Evolutionary conservation across 2,113 vertebrate species (phyloP).

Genomic region (Centropus bengalensis): DNA sequence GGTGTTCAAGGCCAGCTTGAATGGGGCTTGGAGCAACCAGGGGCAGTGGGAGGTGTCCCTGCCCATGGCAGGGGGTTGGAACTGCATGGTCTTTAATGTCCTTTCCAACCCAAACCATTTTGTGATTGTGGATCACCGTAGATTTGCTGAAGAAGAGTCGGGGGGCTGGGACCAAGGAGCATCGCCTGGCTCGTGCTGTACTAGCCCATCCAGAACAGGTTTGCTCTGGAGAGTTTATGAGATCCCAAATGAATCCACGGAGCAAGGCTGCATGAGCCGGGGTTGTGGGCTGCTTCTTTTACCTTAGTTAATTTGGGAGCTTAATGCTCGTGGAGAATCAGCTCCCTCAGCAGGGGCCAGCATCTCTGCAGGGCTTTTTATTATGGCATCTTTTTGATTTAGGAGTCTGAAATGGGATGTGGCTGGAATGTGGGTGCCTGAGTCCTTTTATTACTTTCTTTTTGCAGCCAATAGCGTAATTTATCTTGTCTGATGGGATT

Average conservation of each 20-base stretch:
- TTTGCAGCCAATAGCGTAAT: not conserved
- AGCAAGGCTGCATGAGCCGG: accelerated
- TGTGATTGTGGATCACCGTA: too few species aligned
- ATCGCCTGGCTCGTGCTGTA: accelerated
- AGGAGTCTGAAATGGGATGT: not conserved
- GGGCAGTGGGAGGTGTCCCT: too few species aligned
- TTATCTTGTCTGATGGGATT: not conserved
- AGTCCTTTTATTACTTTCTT: not conserved
- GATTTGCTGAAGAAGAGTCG: not conserved
- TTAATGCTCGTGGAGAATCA: not conserved
- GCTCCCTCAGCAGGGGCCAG: not conserved
- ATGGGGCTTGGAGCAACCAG: too few species aligned
- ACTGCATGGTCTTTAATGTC: too few species aligned
- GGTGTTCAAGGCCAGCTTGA: too few species aligned
- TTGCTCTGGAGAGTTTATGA: not conserved
- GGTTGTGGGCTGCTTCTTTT: not conserved
- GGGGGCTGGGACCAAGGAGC: not conserved
- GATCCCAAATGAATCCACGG: not conserved
- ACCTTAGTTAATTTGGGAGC: not conserved
- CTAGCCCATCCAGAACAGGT: not conserved
- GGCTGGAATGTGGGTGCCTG: not conserved
- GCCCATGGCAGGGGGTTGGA: too few species aligned
- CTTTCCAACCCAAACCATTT: too few species aligned
- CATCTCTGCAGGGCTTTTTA: not conserved
- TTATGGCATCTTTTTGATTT: not conserved